Percentiles rank a stretch among this genome's conserved stretches.
Conservation (phyloP, 30 jellyfish, hydroid and myxozoan species). For the Sanderia malayensis region DNA sequence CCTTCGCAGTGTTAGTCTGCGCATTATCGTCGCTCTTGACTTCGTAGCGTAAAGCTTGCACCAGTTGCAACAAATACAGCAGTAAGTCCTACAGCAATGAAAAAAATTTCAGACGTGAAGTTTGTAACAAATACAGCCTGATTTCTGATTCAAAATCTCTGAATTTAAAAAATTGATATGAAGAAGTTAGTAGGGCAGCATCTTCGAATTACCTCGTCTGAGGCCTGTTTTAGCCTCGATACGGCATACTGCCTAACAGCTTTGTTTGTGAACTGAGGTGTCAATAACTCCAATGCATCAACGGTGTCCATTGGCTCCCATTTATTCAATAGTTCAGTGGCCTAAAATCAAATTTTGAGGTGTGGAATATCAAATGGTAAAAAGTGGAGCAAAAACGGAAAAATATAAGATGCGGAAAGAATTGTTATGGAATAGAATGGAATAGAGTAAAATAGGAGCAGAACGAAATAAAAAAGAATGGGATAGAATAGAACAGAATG, state of each 20-base stretch:
- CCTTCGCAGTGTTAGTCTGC: slow-evolving; percentile 10
- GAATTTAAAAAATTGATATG: not conserved
- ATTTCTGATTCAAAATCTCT: no score
- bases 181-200: not conserved
- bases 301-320: slow-evolving; percentile 99
- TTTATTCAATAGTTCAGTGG: slow-evolving; percentile 76
- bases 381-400: no score
- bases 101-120: not conserved
- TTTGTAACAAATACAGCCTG: no score
- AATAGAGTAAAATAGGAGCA: no score
- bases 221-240: slow-evolving; percentile 91
- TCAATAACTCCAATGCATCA: slow-evolving; percentile 91
- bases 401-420: no score
- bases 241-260: slow-evolving; percentile 97
- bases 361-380: no score
- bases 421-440: no score
- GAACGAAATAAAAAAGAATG: no score
- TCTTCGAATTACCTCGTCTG: slow-evolving; percentile 74
- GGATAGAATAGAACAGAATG: no score
- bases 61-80: slow-evolving; percentile 90
- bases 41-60: slow-evolving; percentile 94
- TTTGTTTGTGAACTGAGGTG: slow-evolving; percentile 94
- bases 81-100: slow-evolving; percentile 66
- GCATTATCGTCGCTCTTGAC: slow-evolving; percentile 7
- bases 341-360: slow-evolving; percentile 58